Conservation (phyloP, 2,797 vertebrate genomes). For the Podarcis lilfordi region DNA sequence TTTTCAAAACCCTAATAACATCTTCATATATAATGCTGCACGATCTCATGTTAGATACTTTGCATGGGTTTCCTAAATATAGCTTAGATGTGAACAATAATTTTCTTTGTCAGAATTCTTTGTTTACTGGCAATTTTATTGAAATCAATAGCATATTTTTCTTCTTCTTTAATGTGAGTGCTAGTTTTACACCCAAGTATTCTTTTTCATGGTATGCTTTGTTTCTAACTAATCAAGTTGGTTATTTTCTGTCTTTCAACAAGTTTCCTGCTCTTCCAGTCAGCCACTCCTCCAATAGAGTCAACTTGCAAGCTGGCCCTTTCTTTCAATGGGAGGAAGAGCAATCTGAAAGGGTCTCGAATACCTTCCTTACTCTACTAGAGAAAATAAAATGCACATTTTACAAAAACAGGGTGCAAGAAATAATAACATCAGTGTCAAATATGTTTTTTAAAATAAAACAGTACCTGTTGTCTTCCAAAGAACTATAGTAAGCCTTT, state of each 20-base stretch:
- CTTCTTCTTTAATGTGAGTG: too few species aligned
- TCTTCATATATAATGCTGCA: background rate
- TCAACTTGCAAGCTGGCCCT: background rate
- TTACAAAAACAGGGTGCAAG: background rate
- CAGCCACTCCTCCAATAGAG: too few species aligned
- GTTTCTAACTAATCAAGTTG: too few species aligned
- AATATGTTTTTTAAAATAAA: constrained; percentile 23
- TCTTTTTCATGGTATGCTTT: too few species aligned
- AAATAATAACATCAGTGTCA: constrained; percentile 1
- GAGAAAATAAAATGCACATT: constrained; percentile 10
- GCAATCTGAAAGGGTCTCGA: background rate
- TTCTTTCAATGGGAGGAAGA: too few species aligned
- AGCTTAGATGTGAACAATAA: background rate
- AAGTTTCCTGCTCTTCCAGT: too few species aligned
- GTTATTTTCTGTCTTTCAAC: too few species aligned
- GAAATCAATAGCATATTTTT: background rate
- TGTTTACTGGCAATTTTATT: background rate
- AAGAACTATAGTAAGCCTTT: constrained; percentile 87
- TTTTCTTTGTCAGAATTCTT: background rate
- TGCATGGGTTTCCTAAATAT: background rate
- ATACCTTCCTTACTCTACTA: background rate
- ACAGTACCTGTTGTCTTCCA: constrained; percentile 90
- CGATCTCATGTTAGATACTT: background rate
- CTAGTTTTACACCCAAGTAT: too few species aligned
- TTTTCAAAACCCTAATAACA: background rate